Evolutionary conservation across 2,888 invertebrate species (phyloP).

Genomic region (Coecobrya sp.): DNA sequence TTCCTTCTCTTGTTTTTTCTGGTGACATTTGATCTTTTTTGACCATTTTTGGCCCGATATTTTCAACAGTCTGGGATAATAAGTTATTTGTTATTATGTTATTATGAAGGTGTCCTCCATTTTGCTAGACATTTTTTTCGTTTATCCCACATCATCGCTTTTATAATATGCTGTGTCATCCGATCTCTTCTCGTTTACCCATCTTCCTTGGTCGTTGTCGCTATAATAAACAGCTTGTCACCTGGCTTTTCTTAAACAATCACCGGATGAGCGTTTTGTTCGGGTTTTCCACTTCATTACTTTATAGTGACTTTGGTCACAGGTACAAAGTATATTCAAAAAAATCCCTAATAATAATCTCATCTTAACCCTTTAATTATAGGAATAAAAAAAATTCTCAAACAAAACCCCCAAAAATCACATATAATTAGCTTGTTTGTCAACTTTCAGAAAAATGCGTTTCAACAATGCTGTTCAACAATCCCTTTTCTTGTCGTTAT

Average conservation of each 20-base stretch:
- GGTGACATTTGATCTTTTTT: slow-evolving; percentile 55
- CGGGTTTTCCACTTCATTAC: slow-evolving; percentile 15
- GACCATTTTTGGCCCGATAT: slow-evolving; percentile 50
- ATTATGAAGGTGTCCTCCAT: background rate
- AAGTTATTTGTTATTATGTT: slow-evolving; percentile 52
- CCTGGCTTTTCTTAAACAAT: slow-evolving; percentile 38
- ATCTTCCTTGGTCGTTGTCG: slow-evolving; percentile 6
- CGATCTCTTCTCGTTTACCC: background rate
- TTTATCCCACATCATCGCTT: background rate
- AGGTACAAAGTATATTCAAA: background rate
- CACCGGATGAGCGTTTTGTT: slow-evolving; percentile 15
- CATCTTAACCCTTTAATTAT: background rate
- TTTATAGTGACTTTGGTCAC: background rate
- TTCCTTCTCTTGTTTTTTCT: background rate
- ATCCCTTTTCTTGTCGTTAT: background rate
- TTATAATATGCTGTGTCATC: slow-evolving; percentile 16
- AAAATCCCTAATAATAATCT: background rate
- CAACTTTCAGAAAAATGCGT: slow-evolving; percentile 49
- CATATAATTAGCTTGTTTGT: slow-evolving; percentile 57
- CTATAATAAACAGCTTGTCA: slow-evolving; percentile 39
- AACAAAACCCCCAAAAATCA: background rate
- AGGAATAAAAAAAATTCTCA: no score
- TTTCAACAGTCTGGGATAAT: slow-evolving; percentile 44
- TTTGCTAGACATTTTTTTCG: background rate
- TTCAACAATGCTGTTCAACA: background rate